Conservation (phyloP, 2,113 vertebrate species). For the Ammodytes dubius region DNA sequence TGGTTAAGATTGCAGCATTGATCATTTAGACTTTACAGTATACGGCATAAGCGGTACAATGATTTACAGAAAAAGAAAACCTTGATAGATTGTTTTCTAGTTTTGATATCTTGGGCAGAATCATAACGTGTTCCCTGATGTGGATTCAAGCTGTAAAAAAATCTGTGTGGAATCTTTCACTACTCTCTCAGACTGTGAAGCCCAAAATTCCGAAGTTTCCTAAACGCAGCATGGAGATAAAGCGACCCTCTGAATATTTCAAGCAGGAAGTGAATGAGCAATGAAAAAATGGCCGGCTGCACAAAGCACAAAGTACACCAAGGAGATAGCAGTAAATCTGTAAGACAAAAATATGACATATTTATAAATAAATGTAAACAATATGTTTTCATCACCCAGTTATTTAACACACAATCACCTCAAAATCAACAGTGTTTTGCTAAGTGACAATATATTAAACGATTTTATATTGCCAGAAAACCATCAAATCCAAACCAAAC, state of each 20-base stretch:
- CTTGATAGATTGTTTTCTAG: too few relatives aligned
- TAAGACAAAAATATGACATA: too few relatives aligned
- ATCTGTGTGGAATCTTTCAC: too few relatives aligned
- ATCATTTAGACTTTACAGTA: too few relatives aligned
- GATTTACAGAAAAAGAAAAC: too few relatives aligned
- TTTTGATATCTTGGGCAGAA: too few relatives aligned
- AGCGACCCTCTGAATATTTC: background rate
- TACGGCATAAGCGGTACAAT: too few relatives aligned
- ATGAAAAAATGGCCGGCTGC: constrained; percentile 20
- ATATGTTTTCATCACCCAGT: background rate
- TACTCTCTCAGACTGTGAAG: background rate
- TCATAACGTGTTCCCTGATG: background rate
- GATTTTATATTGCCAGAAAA: background rate
- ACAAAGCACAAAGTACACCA: background rate
- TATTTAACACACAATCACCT: background rate
- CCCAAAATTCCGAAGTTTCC: background rate
- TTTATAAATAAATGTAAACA: background rate
- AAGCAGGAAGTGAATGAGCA: background rate
- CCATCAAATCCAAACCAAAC: background rate
- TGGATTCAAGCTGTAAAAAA: background rate
- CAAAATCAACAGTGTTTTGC: background rate
- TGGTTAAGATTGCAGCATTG: too few relatives aligned
- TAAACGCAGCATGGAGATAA: constrained; percentile 6
- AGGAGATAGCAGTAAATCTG: background rate
- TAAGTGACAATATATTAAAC: background rate